Evolutionary conservation across 2,113 vertebrate species (phyloP).

Genomic region (Macquaria australasica): DNA sequence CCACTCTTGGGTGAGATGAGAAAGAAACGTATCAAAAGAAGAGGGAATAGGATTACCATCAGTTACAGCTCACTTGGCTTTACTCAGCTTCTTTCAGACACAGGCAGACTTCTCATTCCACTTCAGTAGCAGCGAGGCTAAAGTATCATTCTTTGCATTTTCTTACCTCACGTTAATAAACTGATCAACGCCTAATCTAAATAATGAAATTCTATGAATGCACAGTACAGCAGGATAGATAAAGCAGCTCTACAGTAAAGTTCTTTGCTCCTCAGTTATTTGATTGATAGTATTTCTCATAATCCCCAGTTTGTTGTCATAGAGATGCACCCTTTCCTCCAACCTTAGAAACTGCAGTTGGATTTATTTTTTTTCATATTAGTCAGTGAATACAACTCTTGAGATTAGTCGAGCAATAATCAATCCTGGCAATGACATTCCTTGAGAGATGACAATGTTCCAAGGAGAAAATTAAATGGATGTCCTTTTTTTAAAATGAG

Average conservation of each 20-base stretch:
- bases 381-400: not conserved
- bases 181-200: not conserved
- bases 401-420: not conserved
- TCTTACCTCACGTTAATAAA: not conserved
- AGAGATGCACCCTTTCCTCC: not conserved
- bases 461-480: not conserved
- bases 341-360: not conserved
- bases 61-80: constrained; percentile 37
- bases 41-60: constrained; percentile 18
- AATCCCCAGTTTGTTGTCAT: constrained; percentile 28
- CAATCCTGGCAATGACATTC: not conserved
- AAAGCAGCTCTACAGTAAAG: not conserved
- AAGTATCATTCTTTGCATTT: not conserved
- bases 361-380: not conserved
- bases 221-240: not conserved
- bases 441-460: not conserved
- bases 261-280: not conserved
- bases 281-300: constrained; percentile 20
- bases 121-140: not conserved
- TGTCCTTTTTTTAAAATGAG: not conserved
- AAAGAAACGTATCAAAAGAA: constrained; percentile 33
- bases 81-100: constrained; percentile 12
- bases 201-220: not conserved
- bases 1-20: constrained; percentile 25
- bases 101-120: not conserved